Base-by-base conservation (phyloP, 1,140 invertebrate genomes). In the Ceratina japonica region DNA sequence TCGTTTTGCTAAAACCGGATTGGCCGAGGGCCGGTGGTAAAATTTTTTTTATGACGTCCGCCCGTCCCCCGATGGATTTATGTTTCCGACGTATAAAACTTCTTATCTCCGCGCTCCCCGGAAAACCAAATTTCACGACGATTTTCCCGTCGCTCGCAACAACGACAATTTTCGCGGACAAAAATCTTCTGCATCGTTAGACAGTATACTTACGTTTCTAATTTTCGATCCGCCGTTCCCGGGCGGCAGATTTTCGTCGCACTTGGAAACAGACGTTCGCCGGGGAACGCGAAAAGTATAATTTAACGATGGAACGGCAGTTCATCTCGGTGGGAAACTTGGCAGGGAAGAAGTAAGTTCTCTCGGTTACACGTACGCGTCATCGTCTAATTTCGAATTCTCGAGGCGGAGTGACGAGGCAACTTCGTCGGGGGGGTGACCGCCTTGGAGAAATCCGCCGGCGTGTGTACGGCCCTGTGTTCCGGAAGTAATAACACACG, bases 401-500 rank as follows among this genome's bases (percentile, higher is more conserved):
- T 49, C 49, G 16, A 18, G 2, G 8, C 49, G 49, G 8, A 52
- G 12, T 1, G 16, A 15, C n/a, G 59, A 71, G 49, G 64, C 56
- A 81, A 71, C 65, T 82, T 71, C 20, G 37, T 27, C 31, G 37
- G 37, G 37, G 37, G 37, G 37, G 37, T 44, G 37, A 44, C 37
- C 79, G 74, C 31, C n/a, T 64, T 70, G n/a, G 27, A 58, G 27
- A 52, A 71, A 58, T 54, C 66, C 78, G 56, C 13, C 51, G 51
- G n/a, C 56, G n/a, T 37, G n/a, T 37, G 65, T 74, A 75, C 58
- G 37, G 24, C 69, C 31, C 63, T 70, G 71, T 82, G 37, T 44
- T 69, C 74, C 68, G 79, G 76, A 87, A 85, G 85, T 86, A 87
- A 84, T 87, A 86, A 85, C 86, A 79, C 71, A 69, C 58, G 37